A percentile compares a stretch with the other conserved stretches of the same genome.
These are phyloP conservation scores for Meliscaeva auricollis DNA, from an alignment of 2,888 invertebrate genomes.

Conservation along the genomic window DNA sequence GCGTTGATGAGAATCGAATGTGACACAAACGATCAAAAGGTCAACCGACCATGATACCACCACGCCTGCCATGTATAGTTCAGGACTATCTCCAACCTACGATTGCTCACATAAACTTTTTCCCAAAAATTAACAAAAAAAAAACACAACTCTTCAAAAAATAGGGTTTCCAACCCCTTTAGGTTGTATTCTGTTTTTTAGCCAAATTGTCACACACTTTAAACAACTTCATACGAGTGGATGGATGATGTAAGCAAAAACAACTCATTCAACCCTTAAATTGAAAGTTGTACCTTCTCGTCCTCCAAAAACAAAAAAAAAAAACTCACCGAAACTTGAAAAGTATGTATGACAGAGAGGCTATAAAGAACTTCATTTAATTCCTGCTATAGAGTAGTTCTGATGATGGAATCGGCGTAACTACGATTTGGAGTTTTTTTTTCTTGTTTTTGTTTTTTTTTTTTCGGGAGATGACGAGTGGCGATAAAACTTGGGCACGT, in stretches of 20 bases:
- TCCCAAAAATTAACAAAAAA: constrained; percentile 16
- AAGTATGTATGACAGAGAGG: constrained; percentile 5
- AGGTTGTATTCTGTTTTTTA: constrained; percentile 12
- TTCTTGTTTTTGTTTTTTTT: constrained; percentile 9
- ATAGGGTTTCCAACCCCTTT: constrained; percentile 65
- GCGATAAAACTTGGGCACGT: constrained; percentile 68
- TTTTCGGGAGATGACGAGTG: constrained; percentile 44
- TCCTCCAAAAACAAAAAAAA: background rate
- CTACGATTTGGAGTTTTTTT: constrained; percentile 28
- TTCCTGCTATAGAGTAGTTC: constrained; percentile 25
- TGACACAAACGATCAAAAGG: constrained; percentile 73
- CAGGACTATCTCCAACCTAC: background rate
- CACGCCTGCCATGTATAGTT: background rate
- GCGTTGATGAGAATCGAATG: constrained; percentile 73
- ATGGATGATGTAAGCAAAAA: constrained; percentile 29
- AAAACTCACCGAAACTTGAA: background rate
- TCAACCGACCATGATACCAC: constrained; percentile 56
- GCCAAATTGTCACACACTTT: constrained; percentile 69
- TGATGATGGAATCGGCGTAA: constrained; percentile 60
- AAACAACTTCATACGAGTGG: constrained; percentile 58
- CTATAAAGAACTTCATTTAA: constrained; percentile 61
- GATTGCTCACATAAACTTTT: background rate
- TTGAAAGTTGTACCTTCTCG: constrained; percentile 52
- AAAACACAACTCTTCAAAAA: constrained; percentile 35
- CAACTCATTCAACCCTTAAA: constrained; percentile 72